A percentile compares a stretch with the other conserved stretches of the same genome.
phyloP scores from a whole-genome alignment of 2,113 vertebrate species.

The Cercocebus atys region DNA sequence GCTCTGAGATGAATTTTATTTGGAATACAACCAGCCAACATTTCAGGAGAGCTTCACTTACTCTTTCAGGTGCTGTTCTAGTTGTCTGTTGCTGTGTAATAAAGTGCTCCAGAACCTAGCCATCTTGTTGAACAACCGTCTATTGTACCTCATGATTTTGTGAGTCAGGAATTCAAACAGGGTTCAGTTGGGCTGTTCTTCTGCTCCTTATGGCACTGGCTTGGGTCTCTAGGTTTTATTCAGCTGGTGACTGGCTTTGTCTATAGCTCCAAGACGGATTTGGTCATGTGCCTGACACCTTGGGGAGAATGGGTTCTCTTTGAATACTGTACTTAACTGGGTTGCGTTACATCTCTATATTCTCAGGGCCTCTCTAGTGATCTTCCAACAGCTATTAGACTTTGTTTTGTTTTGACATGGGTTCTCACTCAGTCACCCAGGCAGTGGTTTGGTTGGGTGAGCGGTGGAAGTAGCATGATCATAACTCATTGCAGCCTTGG shows the following conservation, averaged over 20 bases:
- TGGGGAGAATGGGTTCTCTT: background rate
- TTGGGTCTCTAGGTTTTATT: background rate
- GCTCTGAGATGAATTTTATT: background rate
- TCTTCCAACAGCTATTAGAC: background rate
- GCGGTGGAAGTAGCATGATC: background rate
- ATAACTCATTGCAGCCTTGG: background rate
- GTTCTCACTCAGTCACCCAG: background rate
- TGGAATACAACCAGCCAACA: background rate
- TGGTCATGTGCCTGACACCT: fast-evolving
- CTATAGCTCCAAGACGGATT: background rate
- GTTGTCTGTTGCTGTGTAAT: background rate
- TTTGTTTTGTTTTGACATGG: background rate
- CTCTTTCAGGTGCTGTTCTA: background rate
- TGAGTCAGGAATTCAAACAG: background rate
- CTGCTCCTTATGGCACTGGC: fast-evolving
- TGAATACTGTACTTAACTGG: background rate
- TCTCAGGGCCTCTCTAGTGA: background rate
- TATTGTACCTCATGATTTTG: background rate
- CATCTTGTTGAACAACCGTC: background rate
- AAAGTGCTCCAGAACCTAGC: background rate
- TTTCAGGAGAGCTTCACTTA: background rate
- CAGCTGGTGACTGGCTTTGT: background rate
- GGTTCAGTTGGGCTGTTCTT: background rate
- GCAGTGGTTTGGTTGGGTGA: background rate
- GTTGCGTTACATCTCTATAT: background rate